phyloP scores from a whole-genome alignment of 1,140 invertebrate species.

The Danaus plexippus region DNA sequence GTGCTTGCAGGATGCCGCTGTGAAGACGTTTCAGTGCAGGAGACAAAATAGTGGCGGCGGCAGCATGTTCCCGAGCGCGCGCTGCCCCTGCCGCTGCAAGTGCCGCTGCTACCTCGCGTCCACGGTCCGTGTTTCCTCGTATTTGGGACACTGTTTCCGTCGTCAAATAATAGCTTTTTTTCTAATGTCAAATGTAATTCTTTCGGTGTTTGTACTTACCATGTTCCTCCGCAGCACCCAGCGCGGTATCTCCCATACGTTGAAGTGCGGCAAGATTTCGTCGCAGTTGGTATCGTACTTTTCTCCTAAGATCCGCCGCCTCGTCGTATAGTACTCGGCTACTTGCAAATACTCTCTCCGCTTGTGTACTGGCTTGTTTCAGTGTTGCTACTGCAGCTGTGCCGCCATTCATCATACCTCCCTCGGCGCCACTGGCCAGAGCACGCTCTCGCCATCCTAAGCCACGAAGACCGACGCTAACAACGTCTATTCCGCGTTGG shows the following conservation, averaged over 20 bases:
- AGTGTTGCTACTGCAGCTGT: constrained; percentile 22
- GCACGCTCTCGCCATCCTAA: constrained; percentile 56
- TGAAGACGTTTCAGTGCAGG: constrained; percentile 73
- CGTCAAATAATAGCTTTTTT: no score
- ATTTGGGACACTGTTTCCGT: constrained; percentile 69
- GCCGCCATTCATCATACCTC: constrained; percentile 26
- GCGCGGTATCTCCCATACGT: constrained; percentile 60
- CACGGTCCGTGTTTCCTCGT: constrained; percentile 72
- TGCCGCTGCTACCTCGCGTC: constrained; percentile 71
- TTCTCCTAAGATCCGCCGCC: constrained; percentile 64
- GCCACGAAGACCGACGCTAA: constrained; percentile 47
- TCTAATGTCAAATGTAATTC: no score
- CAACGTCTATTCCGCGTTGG: constrained; percentile 40
- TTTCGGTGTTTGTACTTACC: constrained; percentile 29
- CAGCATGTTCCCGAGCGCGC: constrained; percentile 73
- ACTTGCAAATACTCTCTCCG: constrained; percentile 59
- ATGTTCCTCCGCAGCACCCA: constrained; percentile 61
- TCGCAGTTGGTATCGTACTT: constrained; percentile 58
- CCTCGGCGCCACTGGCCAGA: constrained; percentile 36
- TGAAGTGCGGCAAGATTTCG: constrained; percentile 54
- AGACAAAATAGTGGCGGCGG: constrained; percentile 75
- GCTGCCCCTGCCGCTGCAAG: constrained; percentile 68
- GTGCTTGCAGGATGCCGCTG: constrained; percentile 79
- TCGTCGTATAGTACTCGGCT: constrained; percentile 70
- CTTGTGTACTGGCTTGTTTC: constrained; percentile 38